Evolutionary conservation across 2,888 invertebrate species (phyloP), one percentile per base, ranked within the genome.

Genomic region (Acleris laterana): DNA sequence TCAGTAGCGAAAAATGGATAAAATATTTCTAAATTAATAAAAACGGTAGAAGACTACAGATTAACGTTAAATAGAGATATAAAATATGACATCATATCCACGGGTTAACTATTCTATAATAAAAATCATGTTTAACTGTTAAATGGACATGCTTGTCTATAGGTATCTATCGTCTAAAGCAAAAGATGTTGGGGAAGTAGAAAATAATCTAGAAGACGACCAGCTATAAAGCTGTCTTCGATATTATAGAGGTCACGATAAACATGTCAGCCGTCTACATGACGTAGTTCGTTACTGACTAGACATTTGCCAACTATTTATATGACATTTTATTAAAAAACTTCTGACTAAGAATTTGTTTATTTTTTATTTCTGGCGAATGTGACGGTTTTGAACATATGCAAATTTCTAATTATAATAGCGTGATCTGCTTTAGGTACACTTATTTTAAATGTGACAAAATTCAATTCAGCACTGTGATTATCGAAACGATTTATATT

Each of bases 251-350:
- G 70, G 71, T 70, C 68, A 53, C 55, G 48, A 65, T 75, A 73
- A 73, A 75, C 67, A 71, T 61, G 61, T 74, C 72, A 32, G 20
- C 22, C 71, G 50, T 58, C n/a, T 13, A 17, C 59, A 58, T 71
- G 68, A 70, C 62, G 62, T 64, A 57, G 32, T 62, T 68, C 66
- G 50, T 62, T 58, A 55, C 57, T 38, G 66, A 63, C 70, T 58
- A 65, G 63, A 74, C 69, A 69, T 74, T 70, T 87, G 88, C 89
- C 88, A 87, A 87, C 77, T 81, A 87, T 85, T 87, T 88, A 88
- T 85, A 87, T 81, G 76, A 78, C 74, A 68, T 68, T 73, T 77
- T 79, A 74, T 74, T 6, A 77, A 73, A 78, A 78, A 82, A 77
- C 76, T 77, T 75, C 77, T 73, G 68, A 77, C 80, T 81, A 3